phyloP scores from a whole-genome alignment of 2,113 vertebrate genomes.

The Bostrychus sinensis region DNA sequence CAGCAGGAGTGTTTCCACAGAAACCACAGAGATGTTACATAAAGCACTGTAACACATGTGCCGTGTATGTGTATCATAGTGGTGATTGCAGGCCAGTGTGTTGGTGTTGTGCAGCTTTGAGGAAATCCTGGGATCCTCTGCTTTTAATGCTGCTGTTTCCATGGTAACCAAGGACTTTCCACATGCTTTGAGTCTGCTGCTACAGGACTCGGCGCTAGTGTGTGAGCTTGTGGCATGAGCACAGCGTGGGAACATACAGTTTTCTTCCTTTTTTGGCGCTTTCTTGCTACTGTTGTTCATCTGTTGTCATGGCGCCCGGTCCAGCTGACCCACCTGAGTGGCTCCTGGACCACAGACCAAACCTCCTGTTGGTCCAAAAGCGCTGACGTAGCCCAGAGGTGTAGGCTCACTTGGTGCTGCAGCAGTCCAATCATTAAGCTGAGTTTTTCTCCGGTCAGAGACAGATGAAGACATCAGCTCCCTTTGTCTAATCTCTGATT shows the following conservation, averaged over 20 bases:
- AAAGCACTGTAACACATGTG: slow-evolving; percentile 19
- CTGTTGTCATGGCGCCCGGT: slow-evolving; percentile 14
- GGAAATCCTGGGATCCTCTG: slow-evolving; percentile 73
- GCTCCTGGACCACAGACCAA: slow-evolving; percentile 16
- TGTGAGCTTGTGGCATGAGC: slow-evolving; percentile 1
- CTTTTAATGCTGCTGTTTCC: slow-evolving; percentile 61
- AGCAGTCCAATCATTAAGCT: slow-evolving; percentile 40
- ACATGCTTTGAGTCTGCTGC: slow-evolving; percentile 32
- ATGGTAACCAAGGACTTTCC: slow-evolving; percentile 63
- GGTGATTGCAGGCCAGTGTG: slow-evolving; percentile 16
- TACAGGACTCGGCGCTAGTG: slow-evolving; percentile 33
- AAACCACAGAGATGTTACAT: slow-evolving; percentile 23
- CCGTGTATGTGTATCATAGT: slow-evolving; percentile 12
- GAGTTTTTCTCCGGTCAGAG: slow-evolving; percentile 32
- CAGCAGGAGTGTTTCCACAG: slow-evolving; percentile 8
- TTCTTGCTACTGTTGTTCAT: slow-evolving; percentile 2
- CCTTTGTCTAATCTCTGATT: slow-evolving; percentile 29
- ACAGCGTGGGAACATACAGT: slow-evolving; percentile 19
- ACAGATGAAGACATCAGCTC: slow-evolving; percentile 13
- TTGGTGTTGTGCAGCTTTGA: slow-evolving; percentile 38
- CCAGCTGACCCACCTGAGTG: slow-evolving; percentile 12
- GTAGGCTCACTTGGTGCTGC: slow-evolving; percentile 22
- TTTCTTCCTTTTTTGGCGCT: not conserved
- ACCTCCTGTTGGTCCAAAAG: slow-evolving; percentile 24
- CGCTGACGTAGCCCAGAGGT: slow-evolving; percentile 21